Evolutionary conservation across 2,888 invertebrate species (phyloP).

Genomic region (Caenorhabditis plicata): DNA sequence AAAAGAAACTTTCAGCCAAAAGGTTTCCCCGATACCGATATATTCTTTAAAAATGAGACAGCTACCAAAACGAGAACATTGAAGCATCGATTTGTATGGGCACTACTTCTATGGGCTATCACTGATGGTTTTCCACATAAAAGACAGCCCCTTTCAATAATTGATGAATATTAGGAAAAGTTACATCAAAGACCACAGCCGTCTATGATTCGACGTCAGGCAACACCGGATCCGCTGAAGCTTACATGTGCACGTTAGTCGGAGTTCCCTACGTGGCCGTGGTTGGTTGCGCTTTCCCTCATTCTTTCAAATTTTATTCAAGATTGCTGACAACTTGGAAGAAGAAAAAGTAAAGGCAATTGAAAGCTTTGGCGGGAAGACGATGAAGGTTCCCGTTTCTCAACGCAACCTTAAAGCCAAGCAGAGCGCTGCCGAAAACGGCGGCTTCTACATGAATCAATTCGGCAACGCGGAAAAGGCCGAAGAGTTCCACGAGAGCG

Average conservation of each 20-base stretch:
- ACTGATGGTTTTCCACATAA: slow-evolving; percentile 36
- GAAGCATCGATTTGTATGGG: slow-evolving; percentile 60
- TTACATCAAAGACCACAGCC: slow-evolving; percentile 39
- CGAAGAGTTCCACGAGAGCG: slow-evolving; percentile 58
- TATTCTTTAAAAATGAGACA: slow-evolving; percentile 57
- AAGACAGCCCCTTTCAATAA: not conserved
- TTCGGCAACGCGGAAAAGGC: slow-evolving; percentile 58
- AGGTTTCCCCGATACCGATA: slow-evolving; percentile 40
- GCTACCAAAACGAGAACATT: slow-evolving; percentile 46
- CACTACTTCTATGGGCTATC: slow-evolving; percentile 55
- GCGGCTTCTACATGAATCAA: slow-evolving; percentile 56
- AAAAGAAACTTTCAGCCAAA: slow-evolving; percentile 26
- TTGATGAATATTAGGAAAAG: slow-evolving; percentile 13
- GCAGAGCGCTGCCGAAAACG: slow-evolving; percentile 37
- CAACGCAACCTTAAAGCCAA: slow-evolving; percentile 27
- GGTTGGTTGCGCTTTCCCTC: too few species aligned
- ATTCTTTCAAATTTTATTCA: too few species aligned
- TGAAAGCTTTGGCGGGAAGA: slow-evolving; percentile 42
- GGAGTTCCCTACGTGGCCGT: slow-evolving; percentile 52
- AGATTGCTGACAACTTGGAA: slow-evolving; percentile 52
- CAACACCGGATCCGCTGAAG: slow-evolving; percentile 60
- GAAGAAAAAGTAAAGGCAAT: slow-evolving; percentile 51
- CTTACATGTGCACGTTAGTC: slow-evolving; percentile 54
- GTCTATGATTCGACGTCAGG: slow-evolving; percentile 59
- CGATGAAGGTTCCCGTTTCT: slow-evolving; percentile 38